Base-by-base conservation (phyloP, 2,888 invertebrate genomes). In the Geophilus truncorum region DNA sequence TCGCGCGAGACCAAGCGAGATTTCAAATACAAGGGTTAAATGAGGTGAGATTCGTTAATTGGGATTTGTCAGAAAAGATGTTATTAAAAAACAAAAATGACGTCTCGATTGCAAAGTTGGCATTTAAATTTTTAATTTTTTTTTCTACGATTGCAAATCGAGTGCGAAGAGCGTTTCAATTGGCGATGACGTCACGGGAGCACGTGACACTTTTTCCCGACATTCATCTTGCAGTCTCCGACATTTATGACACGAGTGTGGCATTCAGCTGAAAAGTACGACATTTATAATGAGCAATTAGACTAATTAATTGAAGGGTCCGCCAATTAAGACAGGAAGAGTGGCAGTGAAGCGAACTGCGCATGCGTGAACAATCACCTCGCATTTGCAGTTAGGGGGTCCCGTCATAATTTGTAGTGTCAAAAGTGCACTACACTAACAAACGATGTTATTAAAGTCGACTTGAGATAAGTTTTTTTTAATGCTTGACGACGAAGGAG, bases 251-350 rank as follows among this genome's bases (percentile, higher is more conserved):
- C 57, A 57, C 18, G 57, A 57, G 57, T 57, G 57, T 57, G 10
- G 57, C 57, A 57, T 57, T 57, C 57, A 57, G 57, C 57, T 57
- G 57, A 57, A 57, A 57, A 57, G 57, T 57, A 57, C 57, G 57
- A 57, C 57, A 57, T 57, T 57, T 57, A 57, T 57, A 57, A 57
- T 57, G 57, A 57, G 57, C 57, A 57, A 57, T 57, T 57, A 57
- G 57, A 57, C 57, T 57, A 57, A 57, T 57, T 57, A 57, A 57
- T 57, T 57, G 57, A 57, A 57, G 57, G 57, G 57, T 57, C 57
- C 57, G 57, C 57, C 57, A 57, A 57, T 57, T 57, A 57, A 57
- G 57, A 57, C 57, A 57, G 57, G 57, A 57, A 57, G 57, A 57
- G 57, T 57, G 57, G 9, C 57, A 57, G 57, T 57, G n/a, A 57